A percentile compares a stretch with the other conserved stretches of the same genome.
Evolutionary conservation across 1,140 invertebrate genomes (phyloP).

Genomic region (Agrypnia vestita): DNA sequence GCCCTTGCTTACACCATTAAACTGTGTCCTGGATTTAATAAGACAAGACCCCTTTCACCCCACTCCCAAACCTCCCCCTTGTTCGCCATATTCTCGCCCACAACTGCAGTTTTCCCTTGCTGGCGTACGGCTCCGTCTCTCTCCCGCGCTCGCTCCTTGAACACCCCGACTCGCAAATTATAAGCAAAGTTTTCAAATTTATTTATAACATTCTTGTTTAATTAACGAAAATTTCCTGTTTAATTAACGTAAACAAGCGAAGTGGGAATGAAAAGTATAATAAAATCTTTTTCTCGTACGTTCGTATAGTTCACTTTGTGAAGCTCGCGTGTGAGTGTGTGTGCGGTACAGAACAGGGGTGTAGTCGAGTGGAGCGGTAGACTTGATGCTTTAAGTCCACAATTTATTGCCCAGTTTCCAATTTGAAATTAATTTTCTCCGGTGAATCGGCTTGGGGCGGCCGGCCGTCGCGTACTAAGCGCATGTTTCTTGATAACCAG

Average conservation of each 20-base stretch:
- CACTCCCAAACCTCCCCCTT: constrained; percentile 10
- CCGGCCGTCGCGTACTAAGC: background rate
- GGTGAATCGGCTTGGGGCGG: constrained; percentile 22
- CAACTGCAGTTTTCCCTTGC: constrained; percentile 12
- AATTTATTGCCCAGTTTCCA: constrained; percentile 58
- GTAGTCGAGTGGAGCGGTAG: constrained; percentile 2
- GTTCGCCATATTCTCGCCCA: constrained; percentile 25
- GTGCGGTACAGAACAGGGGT: background rate
- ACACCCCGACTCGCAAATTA: constrained; percentile 58
- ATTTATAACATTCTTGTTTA: constrained; percentile 62
- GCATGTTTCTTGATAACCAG: constrained; percentile 13
- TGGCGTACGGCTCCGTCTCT: background rate
- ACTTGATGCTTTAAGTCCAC: constrained; percentile 51
- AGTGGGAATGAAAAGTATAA: constrained; percentile 33
- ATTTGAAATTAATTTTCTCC: constrained; percentile 59
- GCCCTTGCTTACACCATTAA: constrained; percentile 59
- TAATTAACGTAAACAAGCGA: constrained; percentile 57
- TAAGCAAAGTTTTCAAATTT: constrained; percentile 61
- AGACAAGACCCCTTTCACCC: constrained; percentile 56
- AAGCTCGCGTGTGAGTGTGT: background rate
- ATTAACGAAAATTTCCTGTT: constrained; percentile 61
- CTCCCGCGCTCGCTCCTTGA: constrained; percentile 1
- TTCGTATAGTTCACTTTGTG: background rate
- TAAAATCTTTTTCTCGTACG: constrained; percentile 26
- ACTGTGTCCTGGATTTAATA: constrained; percentile 62